phyloP scores from a whole-genome alignment of 2,797 vertebrate genomes.

The Cottoperca gobio region DNA sequence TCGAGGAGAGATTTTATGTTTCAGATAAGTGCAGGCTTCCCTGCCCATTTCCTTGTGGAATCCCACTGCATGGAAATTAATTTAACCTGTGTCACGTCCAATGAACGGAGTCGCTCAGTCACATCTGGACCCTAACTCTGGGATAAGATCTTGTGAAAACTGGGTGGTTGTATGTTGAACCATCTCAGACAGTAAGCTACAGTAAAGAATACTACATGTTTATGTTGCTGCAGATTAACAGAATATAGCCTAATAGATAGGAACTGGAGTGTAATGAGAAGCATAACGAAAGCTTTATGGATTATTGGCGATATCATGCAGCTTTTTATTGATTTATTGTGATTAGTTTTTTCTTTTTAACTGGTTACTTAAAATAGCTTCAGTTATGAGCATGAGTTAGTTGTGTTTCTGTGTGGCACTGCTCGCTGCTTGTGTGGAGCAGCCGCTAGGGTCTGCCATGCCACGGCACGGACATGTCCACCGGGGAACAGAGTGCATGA shows the following conservation, averaged over 20 bases:
- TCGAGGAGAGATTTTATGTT: neutral
- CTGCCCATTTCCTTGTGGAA: slow-evolving; percentile 20
- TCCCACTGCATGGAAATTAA: neutral
- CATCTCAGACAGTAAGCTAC: neutral
- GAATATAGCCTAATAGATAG: neutral
- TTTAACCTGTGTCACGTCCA: neutral
- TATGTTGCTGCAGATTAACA: neutral
- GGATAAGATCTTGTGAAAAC: neutral
- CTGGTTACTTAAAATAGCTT: no score
- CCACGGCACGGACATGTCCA: slow-evolving; percentile 72
- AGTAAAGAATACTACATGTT: neutral
- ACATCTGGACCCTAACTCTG: neutral
- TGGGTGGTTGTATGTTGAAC: neutral
- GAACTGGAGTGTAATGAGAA: no score
- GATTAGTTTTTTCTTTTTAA: no score
- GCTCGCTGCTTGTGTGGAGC: slow-evolving; percentile 28
- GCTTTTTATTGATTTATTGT: neutral
- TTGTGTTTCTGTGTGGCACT: neutral
- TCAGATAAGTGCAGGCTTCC: neutral
- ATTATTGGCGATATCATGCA: neutral
- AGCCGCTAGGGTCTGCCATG: slow-evolving; percentile 83
- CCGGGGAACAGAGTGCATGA: slow-evolving; percentile 45
- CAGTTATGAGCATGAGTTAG: neutral
- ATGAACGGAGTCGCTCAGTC: neutral
- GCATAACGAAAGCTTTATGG: neutral